Conservation (phyloP, 2,113 vertebrate genomes). For the Daphoenositta chrysoptera region DNA sequence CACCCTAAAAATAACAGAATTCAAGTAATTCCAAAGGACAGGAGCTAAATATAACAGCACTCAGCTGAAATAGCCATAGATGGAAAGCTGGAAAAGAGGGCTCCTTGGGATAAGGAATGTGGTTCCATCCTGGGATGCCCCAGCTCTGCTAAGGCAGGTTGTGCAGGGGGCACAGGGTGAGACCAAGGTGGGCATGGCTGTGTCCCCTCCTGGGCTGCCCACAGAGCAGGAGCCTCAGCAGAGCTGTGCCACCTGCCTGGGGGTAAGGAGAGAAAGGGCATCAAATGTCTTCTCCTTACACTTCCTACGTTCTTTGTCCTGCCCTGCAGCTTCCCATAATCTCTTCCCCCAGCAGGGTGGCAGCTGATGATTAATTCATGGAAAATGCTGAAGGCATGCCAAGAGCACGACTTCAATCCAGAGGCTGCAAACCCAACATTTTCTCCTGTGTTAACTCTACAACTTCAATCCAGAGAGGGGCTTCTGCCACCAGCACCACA, state of each 20-base stretch:
- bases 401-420: neutral
- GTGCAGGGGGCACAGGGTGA: neutral
- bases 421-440: neutral
- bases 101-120: neutral
- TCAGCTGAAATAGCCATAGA: neutral
- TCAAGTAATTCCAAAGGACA: neutral
- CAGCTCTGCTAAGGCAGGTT: neutral
- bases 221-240: neutral
- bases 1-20: constrained; percentile 75
- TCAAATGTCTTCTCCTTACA: neutral
- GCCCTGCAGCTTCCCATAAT: neutral
- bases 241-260: neutral
- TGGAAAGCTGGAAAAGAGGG: neutral
- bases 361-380: constrained; percentile 22
- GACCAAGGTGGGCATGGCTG: neutral
- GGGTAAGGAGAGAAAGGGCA: neutral
- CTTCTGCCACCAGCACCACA: neutral
- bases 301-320: neutral
- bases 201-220: neutral
- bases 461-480: neutral
- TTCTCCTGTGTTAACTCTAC: neutral
- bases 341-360: neutral
- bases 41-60: constrained; percentile 21
- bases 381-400: neutral
- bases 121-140: neutral